A percentile compares a stretch with the other conserved stretches of the same genome.
phyloP scores from a whole-genome alignment of 2,113 vertebrate species.

The Hipposideros armiger region DNA sequence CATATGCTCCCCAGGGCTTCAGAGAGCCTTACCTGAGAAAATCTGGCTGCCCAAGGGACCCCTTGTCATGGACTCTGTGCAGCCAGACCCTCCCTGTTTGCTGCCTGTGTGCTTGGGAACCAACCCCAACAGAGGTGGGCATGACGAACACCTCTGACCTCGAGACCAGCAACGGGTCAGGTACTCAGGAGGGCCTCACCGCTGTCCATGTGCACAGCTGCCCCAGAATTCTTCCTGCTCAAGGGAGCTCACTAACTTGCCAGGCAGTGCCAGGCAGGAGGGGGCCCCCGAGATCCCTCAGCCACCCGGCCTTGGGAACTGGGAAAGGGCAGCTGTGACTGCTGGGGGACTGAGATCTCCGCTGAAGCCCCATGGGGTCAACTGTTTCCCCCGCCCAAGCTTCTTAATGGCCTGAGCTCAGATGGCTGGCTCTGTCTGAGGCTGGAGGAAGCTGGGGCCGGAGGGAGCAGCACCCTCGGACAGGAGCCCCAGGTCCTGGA shows the following conservation, averaged over 20 bases:
- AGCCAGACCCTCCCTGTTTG: background rate
- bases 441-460: background rate
- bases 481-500: background rate
- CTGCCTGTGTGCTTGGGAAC: background rate
- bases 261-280: background rate
- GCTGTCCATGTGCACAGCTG: fast-evolving
- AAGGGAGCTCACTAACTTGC: background rate
- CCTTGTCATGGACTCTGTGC: background rate
- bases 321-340: too few species aligned
- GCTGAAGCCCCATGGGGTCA: background rate
- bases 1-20: background rate
- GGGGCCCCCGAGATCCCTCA: background rate
- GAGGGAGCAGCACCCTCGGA: background rate
- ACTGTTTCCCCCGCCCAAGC: background rate
- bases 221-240: background rate
- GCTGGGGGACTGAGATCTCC: background rate
- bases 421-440: background rate
- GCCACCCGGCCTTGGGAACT: background rate
- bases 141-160: background rate
- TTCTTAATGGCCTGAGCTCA: background rate
- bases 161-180: background rate
- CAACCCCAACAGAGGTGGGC: background rate
- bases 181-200: background rate
- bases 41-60: background rate
- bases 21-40: background rate